Base-by-base conservation (phyloP, 2,888 invertebrate species). In the Saturnia japonica region DNA sequence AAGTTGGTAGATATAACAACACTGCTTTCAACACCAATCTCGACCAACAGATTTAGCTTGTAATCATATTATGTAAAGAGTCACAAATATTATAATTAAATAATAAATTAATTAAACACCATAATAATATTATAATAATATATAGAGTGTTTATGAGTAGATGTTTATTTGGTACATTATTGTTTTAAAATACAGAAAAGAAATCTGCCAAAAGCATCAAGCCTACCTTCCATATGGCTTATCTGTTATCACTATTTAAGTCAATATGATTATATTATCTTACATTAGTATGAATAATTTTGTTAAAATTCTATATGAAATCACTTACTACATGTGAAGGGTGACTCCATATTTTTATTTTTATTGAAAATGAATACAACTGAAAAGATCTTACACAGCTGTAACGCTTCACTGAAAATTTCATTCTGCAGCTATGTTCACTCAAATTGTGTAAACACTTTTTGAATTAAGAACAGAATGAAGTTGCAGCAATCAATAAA, bases 391-490 rank as follows among this genome's bases (percentile, higher is more conserved):
- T 75, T 74, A 73, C 77, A 79, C 80, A 76, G 73, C 74, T 76
- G 89, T 88, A 86, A 85, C 81, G 83, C 85, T 88, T 85, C 82
- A 87, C 89, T 91, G 91, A 91, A 92, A 91, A 83, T 78, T 82
- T 70, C 75, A 80, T 79, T 81, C 81, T 88, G 90, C 78, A 73
- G 80, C 93, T 91, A 88, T 74, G 74, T 93, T 93, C 93, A 93
- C 80, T 77, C 78, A 76, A 73, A 81, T 85, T 77, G 70, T 75
- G 72, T 74, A 73, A 71, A 78, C 73, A 77, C 74, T 78, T 82
- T 81, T 80, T 77, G 77, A 84, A 81, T 80, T 76, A 81, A 74
- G 79, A 85, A 78, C 79, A 76, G 74, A 76, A 76, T 91, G 91
- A 91, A 91, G 90, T 91, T 89, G 75, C 78, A 74, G 72, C 76